Evolutionary conservation across 2,797 vertebrate genomes (phyloP).

Genomic region (Liparis tanakae): DNA sequence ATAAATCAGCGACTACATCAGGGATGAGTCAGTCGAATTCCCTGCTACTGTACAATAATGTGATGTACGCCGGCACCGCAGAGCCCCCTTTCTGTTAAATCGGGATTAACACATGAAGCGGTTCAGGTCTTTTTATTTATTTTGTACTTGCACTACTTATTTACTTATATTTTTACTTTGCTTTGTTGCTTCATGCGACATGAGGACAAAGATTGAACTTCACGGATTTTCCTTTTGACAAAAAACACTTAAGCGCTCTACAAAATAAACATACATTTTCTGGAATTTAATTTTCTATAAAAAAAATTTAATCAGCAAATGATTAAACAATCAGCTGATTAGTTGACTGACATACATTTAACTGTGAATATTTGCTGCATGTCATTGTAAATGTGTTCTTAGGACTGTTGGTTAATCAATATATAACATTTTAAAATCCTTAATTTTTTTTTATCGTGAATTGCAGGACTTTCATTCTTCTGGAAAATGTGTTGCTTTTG

Average conservation of each 20-base stretch:
- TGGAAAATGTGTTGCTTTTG: background rate
- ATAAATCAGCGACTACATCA: background rate
- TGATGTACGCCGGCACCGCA: background rate
- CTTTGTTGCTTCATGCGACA: background rate
- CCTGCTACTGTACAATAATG: background rate
- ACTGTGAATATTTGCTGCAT: background rate
- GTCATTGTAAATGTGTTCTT: background rate
- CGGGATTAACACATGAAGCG: too few species aligned
- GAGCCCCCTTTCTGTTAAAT: too few species aligned
- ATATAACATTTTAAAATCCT: background rate
- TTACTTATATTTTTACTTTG: background rate
- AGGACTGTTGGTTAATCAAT: background rate
- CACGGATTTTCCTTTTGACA: background rate
- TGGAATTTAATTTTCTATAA: background rate
- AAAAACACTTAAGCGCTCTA: background rate
- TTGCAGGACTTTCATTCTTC: background rate
- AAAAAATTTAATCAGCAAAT: background rate
- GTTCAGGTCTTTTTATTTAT: too few species aligned
- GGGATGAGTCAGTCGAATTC: background rate
- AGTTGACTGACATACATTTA: background rate
- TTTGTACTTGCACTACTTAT: background rate
- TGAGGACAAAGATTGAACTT: background rate
- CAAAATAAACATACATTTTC: background rate
- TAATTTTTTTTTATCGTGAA: background rate
- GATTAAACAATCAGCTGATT: background rate